Conservation (phyloP, 2,888 invertebrate species). For the Drosophila multiciliata region DNA sequence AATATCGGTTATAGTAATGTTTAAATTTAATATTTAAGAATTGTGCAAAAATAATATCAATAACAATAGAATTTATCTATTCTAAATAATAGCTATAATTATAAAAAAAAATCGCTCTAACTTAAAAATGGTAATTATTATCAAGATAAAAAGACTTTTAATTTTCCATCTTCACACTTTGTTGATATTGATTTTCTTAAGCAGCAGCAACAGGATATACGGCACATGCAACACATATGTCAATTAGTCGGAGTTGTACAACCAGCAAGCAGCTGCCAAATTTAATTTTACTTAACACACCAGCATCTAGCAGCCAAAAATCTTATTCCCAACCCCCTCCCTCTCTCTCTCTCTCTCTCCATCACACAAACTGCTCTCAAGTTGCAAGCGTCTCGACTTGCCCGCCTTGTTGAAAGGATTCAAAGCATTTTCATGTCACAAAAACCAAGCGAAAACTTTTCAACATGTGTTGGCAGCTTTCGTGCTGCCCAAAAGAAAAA, state of each 20-base stretch:
- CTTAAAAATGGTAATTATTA: not conserved
- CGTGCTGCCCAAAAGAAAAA: slow-evolving; percentile 40
- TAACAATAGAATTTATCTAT: not conserved
- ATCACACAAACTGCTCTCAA: not conserved
- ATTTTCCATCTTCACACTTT: not conserved
- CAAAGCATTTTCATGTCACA: slow-evolving; percentile 78
- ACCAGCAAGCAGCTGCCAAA: slow-evolving; percentile 74
- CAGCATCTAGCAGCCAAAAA: slow-evolving; percentile 1
- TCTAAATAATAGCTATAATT: not conserved
- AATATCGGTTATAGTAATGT: not conserved
- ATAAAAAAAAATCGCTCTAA: not conserved
- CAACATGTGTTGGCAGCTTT: slow-evolving; percentile 79
- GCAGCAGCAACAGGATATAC: slow-evolving; percentile 15
- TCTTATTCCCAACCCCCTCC: not conserved
- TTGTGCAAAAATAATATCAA: not conserved
- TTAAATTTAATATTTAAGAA: not conserved
- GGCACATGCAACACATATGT: slow-evolving; percentile 73
- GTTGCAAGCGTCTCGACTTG: slow-evolving; percentile 30
- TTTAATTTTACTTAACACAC: slow-evolving; percentile 66
- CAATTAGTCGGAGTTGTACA: slow-evolving; percentile 66
- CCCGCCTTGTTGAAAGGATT: slow-evolving; percentile 73
- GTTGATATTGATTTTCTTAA: slow-evolving; percentile 42
- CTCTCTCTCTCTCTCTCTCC: not conserved
- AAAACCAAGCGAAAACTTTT: slow-evolving; percentile 76
- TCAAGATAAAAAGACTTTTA: not conserved